Evolutionary conservation across 92 coral and sea anemone genomes (phyloP).

Genomic region (Zoanthus sansibaricus): DNA sequence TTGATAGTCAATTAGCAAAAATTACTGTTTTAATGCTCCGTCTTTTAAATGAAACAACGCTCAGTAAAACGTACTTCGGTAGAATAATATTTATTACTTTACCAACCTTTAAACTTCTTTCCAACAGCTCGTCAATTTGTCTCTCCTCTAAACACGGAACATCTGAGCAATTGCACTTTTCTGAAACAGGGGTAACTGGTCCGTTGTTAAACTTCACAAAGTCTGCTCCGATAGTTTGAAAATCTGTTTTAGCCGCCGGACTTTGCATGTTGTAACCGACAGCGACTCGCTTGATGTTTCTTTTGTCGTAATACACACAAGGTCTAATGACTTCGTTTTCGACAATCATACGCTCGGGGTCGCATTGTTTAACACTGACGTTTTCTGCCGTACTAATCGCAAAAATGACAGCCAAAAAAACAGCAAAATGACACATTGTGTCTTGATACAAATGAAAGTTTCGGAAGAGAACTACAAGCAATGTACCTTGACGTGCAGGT

Average conservation of each 20-base stretch:
- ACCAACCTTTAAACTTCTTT: conserved; percentile 23
- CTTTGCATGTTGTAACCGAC: conserved; percentile 47
- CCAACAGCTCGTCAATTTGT: conserved; percentile 44
- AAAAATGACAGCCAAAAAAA: neutral
- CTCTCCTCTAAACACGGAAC: conserved; percentile 41
- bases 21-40: no score
- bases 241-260: neutral
- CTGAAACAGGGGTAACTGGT: neutral
- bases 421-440: neutral
- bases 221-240: conserved; percentile 47
- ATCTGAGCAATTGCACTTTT: conserved; percentile 33
- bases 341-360: conserved; percentile 27
- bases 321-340: conserved; percentile 33
- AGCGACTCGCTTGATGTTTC: conserved; percentile 37
- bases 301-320: conserved; percentile 51
- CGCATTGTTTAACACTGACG: neutral
- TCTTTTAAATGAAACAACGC: no score
- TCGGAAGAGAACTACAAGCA: neutral
- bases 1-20: no score
- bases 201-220: conserved; percentile 41
- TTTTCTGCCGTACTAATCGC: neutral
- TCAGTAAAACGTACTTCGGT: no score
- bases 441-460: neutral
- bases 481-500: neutral
- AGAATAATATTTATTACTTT: neutral